These are phyloP conservation scores for Chrysotoxum bicinctum DNA, from an alignment of 2,888 invertebrate species.

Conservation along the genomic window DNA sequence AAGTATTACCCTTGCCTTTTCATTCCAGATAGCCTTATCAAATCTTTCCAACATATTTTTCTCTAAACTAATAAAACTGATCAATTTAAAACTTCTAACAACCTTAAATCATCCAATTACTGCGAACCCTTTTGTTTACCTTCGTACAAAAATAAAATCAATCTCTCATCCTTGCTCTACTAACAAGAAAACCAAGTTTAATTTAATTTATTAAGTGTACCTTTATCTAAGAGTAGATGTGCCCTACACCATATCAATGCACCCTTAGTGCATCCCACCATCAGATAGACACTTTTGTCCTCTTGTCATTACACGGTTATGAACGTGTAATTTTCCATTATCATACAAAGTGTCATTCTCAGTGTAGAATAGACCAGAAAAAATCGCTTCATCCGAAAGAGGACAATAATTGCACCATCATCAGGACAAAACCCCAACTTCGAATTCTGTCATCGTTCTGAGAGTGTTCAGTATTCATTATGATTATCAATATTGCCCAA, in stretches of 20 bases:
- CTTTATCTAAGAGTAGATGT: not conserved
- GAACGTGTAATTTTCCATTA: slow-evolving; percentile 71
- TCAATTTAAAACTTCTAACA: not conserved
- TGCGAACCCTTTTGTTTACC: not conserved
- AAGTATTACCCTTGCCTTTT: too few relatives aligned
- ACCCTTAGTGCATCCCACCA: not conserved
- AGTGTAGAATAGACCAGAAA: slow-evolving; percentile 63
- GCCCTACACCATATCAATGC: not conserved
- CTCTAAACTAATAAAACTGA: not conserved
- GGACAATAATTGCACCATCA: slow-evolving; percentile 48
- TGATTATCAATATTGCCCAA: slow-evolving; percentile 70
- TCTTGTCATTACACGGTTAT: slow-evolving; percentile 68
- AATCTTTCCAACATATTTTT: not conserved
- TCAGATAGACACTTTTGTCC: not conserved
- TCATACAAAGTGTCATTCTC: slow-evolving; percentile 67
- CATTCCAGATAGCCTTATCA: not conserved
- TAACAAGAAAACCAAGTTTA: not conserved
- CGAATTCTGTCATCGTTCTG: not conserved
- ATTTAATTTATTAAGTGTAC: not conserved
- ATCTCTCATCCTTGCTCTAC: not conserved
- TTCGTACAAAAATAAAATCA: not conserved
- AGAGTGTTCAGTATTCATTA: slow-evolving; percentile 69
- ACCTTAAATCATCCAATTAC: not conserved
- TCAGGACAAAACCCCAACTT: slow-evolving; percentile 8
- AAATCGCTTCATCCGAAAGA: slow-evolving; percentile 65